Evolutionary conservation across 2,888 invertebrate species (phyloP).

Genomic region (Nymphalis urticae): DNA sequence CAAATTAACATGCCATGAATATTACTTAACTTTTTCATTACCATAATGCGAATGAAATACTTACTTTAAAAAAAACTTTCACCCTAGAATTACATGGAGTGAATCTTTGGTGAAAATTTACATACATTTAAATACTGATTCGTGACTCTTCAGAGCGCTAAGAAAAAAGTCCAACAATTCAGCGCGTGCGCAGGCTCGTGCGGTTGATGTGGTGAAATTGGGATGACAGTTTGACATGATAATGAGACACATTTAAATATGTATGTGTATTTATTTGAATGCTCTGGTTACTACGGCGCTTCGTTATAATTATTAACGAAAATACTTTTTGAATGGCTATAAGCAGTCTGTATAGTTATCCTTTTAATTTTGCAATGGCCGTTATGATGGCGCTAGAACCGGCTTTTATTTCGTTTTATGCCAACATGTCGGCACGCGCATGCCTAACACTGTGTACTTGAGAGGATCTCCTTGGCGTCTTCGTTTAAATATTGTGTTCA

Average conservation of each 20-base stretch:
- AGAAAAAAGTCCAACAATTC: constrained; percentile 47
- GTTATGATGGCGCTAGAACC: constrained; percentile 30
- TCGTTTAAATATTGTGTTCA: constrained; percentile 3
- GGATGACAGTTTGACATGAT: constrained; percentile 36
- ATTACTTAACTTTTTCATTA: constrained; percentile 75
- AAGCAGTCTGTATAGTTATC: background rate
- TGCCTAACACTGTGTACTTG: background rate
- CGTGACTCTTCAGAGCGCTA: background rate
- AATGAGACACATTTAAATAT: constrained; percentile 31
- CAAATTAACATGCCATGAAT: constrained; percentile 78
- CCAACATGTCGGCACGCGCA: constrained; percentile 16
- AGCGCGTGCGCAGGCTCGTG: constrained; percentile 51
- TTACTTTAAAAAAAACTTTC: constrained; percentile 31
- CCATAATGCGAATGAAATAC: constrained; percentile 49
- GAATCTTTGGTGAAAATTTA: constrained; percentile 68
- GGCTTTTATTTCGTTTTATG: constrained; percentile 28
- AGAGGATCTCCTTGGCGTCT: constrained; percentile 24
- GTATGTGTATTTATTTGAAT: constrained; percentile 17
- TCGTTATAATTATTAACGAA: background rate
- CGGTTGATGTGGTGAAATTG: constrained; percentile 34
- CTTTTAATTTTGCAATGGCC: constrained; percentile 19
- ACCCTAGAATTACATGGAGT: constrained; percentile 68
- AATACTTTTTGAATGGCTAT: background rate
- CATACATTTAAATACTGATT: constrained; percentile 64
- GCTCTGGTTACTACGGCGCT: constrained; percentile 14